A percentile compares a stretch with the other conserved stretches of the same genome.
These are phyloP conservation scores for Callyntrura sp. DNA, from an alignment of 2,888 invertebrate genomes.

Conservation along the genomic window DNA sequence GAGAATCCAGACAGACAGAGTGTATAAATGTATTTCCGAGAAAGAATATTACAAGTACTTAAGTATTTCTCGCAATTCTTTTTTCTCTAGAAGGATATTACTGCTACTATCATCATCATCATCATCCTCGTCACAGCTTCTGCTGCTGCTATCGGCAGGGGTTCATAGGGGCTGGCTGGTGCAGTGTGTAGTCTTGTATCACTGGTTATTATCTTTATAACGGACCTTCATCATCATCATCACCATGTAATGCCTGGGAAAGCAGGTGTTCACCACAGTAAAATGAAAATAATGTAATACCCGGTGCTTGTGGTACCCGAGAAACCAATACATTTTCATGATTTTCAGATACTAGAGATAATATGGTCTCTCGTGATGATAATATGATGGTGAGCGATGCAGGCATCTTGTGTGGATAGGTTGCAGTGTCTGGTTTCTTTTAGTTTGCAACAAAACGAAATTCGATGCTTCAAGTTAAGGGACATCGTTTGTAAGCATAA, in stretches of 20 bases:
- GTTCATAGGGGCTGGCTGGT: not conserved
- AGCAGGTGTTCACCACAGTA: conserved; percentile 22
- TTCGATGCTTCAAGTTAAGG: not conserved
- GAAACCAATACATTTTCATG: conserved; percentile 55
- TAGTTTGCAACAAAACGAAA: not conserved
- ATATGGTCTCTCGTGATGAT: conserved; percentile 2
- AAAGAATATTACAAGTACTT: conserved; percentile 60
- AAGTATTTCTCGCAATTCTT: conserved; percentile 51
- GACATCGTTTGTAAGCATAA: not conserved
- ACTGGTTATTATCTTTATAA: not conserved
- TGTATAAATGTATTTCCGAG: conserved; percentile 55
- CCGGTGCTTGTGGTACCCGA: not conserved
- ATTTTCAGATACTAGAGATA: conserved; percentile 44
- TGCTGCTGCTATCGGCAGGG: conserved; percentile 15
- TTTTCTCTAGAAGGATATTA: conserved; percentile 41
- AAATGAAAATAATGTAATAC: conserved; percentile 31
- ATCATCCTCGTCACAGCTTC: conserved; percentile 8
- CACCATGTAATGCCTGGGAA: not conserved
- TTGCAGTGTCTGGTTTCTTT: not conserved
- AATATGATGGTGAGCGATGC: conserved; percentile 4
- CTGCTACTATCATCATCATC: no score
- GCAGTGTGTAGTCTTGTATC: conserved; percentile 26
- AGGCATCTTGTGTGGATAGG: not conserved
- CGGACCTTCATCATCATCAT: not conserved
- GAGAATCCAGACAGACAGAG: no score